Conservation (phyloP, 2,888 invertebrate genomes). For the Lycocerus yunnanus region DNA sequence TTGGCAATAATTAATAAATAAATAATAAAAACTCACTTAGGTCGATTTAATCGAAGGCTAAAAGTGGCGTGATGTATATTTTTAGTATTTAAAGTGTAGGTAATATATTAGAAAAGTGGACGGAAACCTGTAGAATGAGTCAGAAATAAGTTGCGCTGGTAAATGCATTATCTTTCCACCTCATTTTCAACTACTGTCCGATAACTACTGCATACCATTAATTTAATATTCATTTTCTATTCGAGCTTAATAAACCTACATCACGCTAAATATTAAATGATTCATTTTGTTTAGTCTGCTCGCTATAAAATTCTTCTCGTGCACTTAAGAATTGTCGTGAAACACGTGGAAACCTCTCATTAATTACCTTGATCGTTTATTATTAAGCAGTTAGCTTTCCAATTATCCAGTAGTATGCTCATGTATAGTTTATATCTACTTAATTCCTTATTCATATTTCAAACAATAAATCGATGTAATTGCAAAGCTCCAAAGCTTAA, state of each 20-base stretch:
- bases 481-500: background rate
- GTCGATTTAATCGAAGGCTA: constrained; percentile 18
- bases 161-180: constrained; percentile 9
- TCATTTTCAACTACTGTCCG: background rate
- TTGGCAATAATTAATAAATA: background rate
- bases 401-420: background rate
- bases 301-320: background rate
- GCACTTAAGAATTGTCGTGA: background rate
- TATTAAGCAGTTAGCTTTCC: background rate
- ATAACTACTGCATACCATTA: constrained; percentile 15
- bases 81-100: background rate
- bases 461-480: background rate
- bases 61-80: constrained; percentile 24
- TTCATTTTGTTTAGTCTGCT: constrained; percentile 22
- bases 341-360: background rate
- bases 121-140: constrained; percentile 27
- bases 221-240: constrained; percentile 29
- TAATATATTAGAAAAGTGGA: background rate
- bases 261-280: constrained; percentile 29
- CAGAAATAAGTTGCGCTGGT: constrained; percentile 13
- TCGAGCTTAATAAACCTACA: constrained; percentile 21
- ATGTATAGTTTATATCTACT: background rate
- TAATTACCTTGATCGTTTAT: background rate
- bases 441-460: background rate
- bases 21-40: background rate